A percentile compares a stretch with the other conserved stretches of the same genome.
These are phyloP conservation scores for Nasonia oneida DNA, from an alignment of 2,888 invertebrate genomes.

Conservation along the genomic window DNA sequence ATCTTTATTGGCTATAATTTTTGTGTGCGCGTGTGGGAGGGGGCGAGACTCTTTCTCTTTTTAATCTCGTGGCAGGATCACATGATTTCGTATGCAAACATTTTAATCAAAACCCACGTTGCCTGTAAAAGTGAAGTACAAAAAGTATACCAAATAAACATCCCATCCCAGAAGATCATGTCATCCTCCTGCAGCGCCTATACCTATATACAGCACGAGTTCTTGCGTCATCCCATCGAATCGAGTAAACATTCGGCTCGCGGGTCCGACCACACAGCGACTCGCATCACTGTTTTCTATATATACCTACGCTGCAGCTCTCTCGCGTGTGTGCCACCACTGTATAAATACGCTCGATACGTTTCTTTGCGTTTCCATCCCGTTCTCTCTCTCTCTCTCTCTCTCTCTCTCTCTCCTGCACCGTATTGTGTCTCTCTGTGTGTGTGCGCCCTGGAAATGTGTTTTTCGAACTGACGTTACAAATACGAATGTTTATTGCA, in stretches of 20 bases:
- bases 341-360: not conserved
- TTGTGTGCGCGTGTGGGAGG: not conserved
- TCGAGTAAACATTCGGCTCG: not conserved
- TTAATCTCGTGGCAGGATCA: not conserved
- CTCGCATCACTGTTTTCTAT: constrained; percentile 22
- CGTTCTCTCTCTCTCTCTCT: not conserved
- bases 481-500: no score
- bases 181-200: constrained; percentile 1
- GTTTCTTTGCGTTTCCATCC: not conserved
- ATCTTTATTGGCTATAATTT: not conserved
- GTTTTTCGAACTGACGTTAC: no score
- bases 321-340: not conserved
- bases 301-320: not conserved
- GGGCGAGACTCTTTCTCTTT: not conserved
- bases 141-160: no score
- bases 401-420: no score
- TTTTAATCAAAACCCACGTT: not conserved
- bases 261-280: constrained; percentile 38
- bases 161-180: not conserved
- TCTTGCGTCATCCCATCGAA: not conserved
- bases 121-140: no score
- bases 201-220: not conserved
- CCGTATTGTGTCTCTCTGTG: not conserved
- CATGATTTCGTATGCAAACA: not conserved
- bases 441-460: not conserved